These are phyloP conservation scores for Pseudomugil gertrudae DNA, from an alignment of 2,797 vertebrate genomes.

Conservation along the genomic window DNA sequence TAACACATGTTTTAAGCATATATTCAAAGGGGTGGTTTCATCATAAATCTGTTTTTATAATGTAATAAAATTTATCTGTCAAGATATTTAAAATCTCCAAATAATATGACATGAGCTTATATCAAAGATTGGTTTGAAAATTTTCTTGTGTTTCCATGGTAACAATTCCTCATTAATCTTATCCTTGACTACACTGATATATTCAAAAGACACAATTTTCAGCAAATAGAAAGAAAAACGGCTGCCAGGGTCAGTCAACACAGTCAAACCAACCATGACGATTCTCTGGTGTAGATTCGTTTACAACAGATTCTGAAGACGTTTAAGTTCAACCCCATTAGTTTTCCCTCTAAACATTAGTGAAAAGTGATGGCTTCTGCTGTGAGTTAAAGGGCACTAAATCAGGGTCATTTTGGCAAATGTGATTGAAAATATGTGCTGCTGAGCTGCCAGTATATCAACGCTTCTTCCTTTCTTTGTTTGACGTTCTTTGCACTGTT, in stretches of 20 bases:
- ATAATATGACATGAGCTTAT: no score
- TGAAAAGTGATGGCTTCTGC: neutral
- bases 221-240: neutral
- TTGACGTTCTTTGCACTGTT: neutral
- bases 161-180: neutral
- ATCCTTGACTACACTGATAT: neutral
- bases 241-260: neutral
- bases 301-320: no score
- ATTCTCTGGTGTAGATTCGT: neutral
- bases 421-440: neutral
- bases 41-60: no score
- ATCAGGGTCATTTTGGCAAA: no score
- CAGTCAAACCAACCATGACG: neutral
- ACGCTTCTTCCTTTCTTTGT: neutral
- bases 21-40: no score
- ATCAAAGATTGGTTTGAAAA: neutral
- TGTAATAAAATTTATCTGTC: no score
- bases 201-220: neutral
- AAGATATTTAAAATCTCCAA: no score
- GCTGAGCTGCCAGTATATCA: neutral
- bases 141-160: neutral
- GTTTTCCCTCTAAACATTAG: neutral
- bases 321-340: neutral
- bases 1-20: neutral
- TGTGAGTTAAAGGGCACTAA: slow-evolving; percentile 1